Evolutionary conservation across 2,113 vertebrate species (phyloP).

Genomic region (Pedionomus torquatus): DNA sequence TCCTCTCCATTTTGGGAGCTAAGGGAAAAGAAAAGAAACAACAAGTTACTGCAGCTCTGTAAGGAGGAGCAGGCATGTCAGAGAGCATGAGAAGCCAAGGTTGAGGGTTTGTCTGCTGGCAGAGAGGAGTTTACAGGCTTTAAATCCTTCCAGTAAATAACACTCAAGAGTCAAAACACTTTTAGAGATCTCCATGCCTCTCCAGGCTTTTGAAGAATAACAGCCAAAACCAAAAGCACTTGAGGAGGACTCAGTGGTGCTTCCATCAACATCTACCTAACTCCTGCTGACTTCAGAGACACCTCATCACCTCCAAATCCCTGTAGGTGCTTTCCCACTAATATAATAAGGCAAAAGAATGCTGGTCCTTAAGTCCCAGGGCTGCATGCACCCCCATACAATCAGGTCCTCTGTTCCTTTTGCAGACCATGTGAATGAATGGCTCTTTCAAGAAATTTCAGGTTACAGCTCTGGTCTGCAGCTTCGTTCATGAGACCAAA

Average conservation of each 20-base stretch:
- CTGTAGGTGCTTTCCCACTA: background rate
- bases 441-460: background rate
- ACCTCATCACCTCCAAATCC: background rate
- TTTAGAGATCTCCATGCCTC: background rate
- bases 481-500: background rate
- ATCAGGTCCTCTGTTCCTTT: background rate
- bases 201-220: background rate
- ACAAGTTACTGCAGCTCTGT: background rate
- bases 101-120: fast-evolving
- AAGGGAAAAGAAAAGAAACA: slow-evolving; percentile 44
- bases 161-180: background rate
- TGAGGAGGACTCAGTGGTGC: background rate
- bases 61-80: background rate
- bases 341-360: background rate
- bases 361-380: background rate
- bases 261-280: background rate
- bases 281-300: background rate
- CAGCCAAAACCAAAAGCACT: background rate
- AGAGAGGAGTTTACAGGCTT: background rate
- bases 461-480: background rate
- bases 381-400: fast-evolving
- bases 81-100: background rate
- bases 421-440: background rate
- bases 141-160: background rate
- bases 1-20: slow-evolving; percentile 88